Base-by-base conservation (phyloP, 2,797 vertebrate genomes). In the Miichthys miiuy region DNA sequence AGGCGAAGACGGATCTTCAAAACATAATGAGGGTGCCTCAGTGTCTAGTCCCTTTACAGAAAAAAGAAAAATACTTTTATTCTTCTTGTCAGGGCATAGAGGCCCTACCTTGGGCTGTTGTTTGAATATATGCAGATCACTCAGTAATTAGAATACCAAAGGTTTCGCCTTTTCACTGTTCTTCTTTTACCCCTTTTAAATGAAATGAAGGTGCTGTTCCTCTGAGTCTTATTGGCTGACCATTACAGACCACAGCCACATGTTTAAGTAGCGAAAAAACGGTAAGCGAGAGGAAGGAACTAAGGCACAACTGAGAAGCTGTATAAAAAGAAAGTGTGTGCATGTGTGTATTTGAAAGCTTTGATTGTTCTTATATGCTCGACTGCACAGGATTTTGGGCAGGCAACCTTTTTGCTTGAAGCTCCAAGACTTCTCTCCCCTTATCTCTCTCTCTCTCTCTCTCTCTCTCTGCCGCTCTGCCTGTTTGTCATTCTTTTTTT, bases 351-450 rank as follows among this genome's bases (percentile, higher is more conserved):
- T 81, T 54, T 84, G 72, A 83, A 85, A 85, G 87, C 85, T 88
- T 88, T 91, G 89, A 94, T 90, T 91, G 84, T 81, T 91, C 83
- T 88, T 88, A 88, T 65, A 89, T 87, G 91, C 91, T 87, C 57
- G 66, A 79, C 82, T 92, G 88, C 85, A 85, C 88, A 80, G 88
- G 86, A 85, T 89, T 93, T 92, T 84, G 73, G 89, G 82, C 73
- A 76, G 79, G 83, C 75, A 87, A 88, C 87, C 84, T 88, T 87
- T 84, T 81, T 79, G 67, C 85, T 85, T 88, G 71, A 89, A 82
- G 83, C 82, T 84, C 82, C 38, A 57, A 78, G 83, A 80, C 84
- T 83, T 83, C 65, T 58, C 65, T 75, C 57, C 75, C 48, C 48
- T 84, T 88, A 81, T 86, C 87, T 79, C 52, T 41, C 56, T 47